phyloP scores from a whole-genome alignment of 2,888 invertebrate genomes.

The Philonicus albiceps region DNA sequence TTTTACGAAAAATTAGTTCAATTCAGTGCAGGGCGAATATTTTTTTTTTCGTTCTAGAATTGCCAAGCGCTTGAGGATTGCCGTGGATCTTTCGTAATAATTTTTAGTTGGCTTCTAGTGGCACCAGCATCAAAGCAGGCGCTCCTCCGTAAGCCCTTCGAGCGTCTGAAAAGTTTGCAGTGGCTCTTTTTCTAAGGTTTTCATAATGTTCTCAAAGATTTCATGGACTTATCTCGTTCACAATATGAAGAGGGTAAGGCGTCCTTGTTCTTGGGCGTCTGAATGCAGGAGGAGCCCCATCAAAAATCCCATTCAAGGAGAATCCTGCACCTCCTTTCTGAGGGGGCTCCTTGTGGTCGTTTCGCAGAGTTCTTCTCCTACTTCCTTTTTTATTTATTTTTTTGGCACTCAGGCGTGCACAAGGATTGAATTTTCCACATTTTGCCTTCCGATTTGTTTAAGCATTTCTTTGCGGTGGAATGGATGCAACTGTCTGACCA shows the following conservation, averaged over 20 bases:
- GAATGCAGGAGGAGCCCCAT: neutral
- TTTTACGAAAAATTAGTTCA: neutral
- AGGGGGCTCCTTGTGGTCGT: neutral
- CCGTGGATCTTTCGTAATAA: neutral
- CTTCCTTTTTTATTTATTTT: neutral
- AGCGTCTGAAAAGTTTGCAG: constrained; percentile 24
- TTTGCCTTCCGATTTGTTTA: constrained; percentile 4
- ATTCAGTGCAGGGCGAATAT: neutral
- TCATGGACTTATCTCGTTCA: constrained; percentile 19
- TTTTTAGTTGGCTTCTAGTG: neutral
- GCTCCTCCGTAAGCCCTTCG: neutral
- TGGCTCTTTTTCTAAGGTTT: neutral
- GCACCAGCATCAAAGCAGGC: neutral
- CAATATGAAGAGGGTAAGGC: neutral
- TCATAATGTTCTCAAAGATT: constrained; percentile 1
- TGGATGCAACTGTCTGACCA: neutral
- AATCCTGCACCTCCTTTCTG: neutral
- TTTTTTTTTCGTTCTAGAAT: neutral
- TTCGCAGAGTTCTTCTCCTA: neutral
- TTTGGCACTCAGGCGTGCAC: constrained; percentile 15
- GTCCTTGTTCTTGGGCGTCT: neutral
- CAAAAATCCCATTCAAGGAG: neutral
- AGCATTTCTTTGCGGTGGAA: neutral
- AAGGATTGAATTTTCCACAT: constrained; percentile 25
- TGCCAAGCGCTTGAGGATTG: neutral